Base-by-base conservation (phyloP, 2,113 vertebrate species). In the Ranitomeya imitator region DNA sequence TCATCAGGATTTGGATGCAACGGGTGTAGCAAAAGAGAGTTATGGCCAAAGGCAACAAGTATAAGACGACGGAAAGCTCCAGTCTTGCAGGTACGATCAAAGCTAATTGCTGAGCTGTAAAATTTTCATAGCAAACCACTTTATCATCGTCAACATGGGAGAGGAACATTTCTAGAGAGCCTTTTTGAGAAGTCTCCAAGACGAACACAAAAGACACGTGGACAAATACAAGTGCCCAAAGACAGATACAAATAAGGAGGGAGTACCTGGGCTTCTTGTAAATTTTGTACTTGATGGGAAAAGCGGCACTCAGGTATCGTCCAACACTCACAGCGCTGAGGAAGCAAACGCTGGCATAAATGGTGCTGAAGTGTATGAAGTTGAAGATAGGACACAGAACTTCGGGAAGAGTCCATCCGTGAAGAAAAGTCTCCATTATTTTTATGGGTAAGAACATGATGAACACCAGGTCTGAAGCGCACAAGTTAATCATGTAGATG, bases 401-500 rank as follows among this genome's bases (percentile, higher is more conserved):
- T 0, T 85, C 57, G 0, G 95, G 94, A 51, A 96, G 91, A 5
- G 0, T 92, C 94, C 96, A 96, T 37, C 85, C 88, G 37, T 91
- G 87, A 6, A 93, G 87, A 51, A 93, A 5, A 0, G 91, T 95
- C 90, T 96, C 94, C 19, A 91, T 23, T 0, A 93, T 84, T 83
- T 95, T 95, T 21, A 96, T 77, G 0, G 95, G 95, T 89, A 96
- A 90, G 94, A 95, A 95, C 76, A 86, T 92, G 55, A 96, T 93
- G 0, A 96, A 91, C 1, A 77, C 91, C 90, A 96, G 90, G 91
- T 96, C 96, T 85, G 96, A 94, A 37, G 94, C 5, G 80, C 95
- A 95, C 74, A 96, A 88, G 91, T 96, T 96, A 31, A 96, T 93
- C 57, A 95, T 95, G 37, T 96, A 96, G 87, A 96, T 94, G 63